Conservation (phyloP, 2,113 vertebrate genomes). For the Vicugna pacos region DNA sequence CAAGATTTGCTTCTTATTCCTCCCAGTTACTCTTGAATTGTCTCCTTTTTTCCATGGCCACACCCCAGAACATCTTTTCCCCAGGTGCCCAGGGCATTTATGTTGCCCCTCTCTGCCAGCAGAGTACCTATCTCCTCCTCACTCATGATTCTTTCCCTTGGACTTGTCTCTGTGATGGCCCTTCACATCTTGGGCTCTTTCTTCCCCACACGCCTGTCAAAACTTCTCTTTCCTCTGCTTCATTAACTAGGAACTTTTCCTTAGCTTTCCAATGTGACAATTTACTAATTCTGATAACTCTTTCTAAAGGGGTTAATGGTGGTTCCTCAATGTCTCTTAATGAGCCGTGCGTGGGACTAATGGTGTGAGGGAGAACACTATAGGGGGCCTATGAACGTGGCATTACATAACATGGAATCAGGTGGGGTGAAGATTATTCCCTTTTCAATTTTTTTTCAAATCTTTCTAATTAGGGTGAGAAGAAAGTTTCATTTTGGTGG, state of each 20-base stretch:
- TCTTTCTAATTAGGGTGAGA: background rate
- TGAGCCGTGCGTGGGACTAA: background rate
- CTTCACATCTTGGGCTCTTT: background rate
- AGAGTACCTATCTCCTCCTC: background rate
- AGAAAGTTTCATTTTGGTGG: background rate
- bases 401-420: background rate
- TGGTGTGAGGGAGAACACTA: background rate
- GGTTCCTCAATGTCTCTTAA: background rate
- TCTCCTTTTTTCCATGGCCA: background rate
- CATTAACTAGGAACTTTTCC: background rate
- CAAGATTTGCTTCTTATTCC: background rate
- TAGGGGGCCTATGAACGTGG: background rate
- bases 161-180: background rate
- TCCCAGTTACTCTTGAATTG: background rate
- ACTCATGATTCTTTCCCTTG: background rate
- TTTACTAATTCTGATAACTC: background rate
- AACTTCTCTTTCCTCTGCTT: background rate
- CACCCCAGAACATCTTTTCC: background rate
- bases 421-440: background rate
- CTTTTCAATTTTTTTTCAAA: background rate
- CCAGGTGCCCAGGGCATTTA: background rate
- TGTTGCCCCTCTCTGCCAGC: background rate
- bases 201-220: background rate
- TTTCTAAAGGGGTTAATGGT: background rate
- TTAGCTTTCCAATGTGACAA: background rate